These are phyloP conservation scores for Rhizoglyphus robini DNA, from an alignment of 1,140 invertebrate species.

Conservation along the genomic window DNA sequence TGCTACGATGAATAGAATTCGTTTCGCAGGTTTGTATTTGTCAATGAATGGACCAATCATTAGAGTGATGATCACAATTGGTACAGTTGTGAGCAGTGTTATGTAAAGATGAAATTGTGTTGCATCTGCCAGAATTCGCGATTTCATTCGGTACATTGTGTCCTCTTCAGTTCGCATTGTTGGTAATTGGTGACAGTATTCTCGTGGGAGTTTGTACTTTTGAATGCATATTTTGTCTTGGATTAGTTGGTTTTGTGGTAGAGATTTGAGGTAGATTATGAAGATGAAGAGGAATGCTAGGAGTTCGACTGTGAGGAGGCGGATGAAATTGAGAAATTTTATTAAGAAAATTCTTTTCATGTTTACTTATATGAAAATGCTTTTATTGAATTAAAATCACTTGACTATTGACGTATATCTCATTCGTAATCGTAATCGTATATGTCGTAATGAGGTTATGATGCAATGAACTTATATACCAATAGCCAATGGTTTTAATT, in stretches of 20 bases:
- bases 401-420: no score
- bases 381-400: no score
- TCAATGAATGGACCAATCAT: conserved; percentile 14
- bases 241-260: conserved; percentile 40
- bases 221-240: conserved; percentile 29
- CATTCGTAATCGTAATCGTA: no score
- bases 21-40: conserved; percentile 6
- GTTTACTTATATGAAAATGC: no score
- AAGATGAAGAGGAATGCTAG: conserved; percentile 4
- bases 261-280: background rate
- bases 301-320: conserved; percentile 8
- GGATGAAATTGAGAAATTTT: conserved; percentile 6
- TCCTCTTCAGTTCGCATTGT: conserved; percentile 5
- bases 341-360: no score
- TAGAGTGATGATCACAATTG: background rate
- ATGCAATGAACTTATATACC: no score
- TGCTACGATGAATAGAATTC: background rate
- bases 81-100: background rate
- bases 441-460: no score
- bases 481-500: no score
- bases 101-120: background rate
- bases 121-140: background rate
- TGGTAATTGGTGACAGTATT: conserved; percentile 8
- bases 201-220: background rate
- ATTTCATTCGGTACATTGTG: conserved; percentile 6